A percentile compares a stretch with the other conserved stretches of the same genome.
phyloP scores from a whole-genome alignment of 1,140 invertebrate genomes.

The Ganaspis sp. region DNA sequence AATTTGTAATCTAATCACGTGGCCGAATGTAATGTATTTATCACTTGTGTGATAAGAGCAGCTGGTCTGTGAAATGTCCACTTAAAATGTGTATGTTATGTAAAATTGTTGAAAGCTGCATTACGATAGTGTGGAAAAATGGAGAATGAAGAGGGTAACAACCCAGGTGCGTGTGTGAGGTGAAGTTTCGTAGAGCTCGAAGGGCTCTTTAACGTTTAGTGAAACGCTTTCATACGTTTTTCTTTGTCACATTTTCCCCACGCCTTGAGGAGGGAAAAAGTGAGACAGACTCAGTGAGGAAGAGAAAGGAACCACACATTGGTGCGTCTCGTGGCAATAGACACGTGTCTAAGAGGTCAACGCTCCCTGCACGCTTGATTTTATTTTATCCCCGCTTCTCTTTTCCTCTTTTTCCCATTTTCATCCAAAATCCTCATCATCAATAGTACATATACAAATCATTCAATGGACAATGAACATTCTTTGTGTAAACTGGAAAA shows the following conservation, averaged over 20 bases:
- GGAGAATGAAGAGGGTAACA: not conserved
- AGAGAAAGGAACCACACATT: slow-evolving; percentile 42
- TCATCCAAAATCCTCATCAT: slow-evolving; percentile 21
- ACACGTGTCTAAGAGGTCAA: slow-evolving; percentile 65
- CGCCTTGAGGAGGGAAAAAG: slow-evolving; percentile 3
- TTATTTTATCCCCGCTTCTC: slow-evolving; percentile 49
- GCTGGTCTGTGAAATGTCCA: not conserved
- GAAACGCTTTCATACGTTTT: slow-evolving; percentile 27
- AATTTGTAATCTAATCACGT: not conserved
- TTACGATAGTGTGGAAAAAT: slow-evolving; percentile 33
- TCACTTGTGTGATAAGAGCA: not conserved
- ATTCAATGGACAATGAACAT: not conserved
- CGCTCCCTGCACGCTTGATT: slow-evolving; percentile 60
- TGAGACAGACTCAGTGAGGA: not conserved
- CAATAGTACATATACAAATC: slow-evolving; percentile 33
- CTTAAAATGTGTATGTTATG: not conserved
- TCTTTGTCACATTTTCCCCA: slow-evolving; percentile 31
- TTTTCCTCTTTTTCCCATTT: not conserved
- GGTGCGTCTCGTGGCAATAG: slow-evolving; percentile 53
- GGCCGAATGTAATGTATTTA: not conserved
- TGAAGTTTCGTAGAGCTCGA: not conserved
- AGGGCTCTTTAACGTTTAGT: slow-evolving; percentile 24
- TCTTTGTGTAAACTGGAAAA: not conserved
- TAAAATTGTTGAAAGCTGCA: slow-evolving; percentile 2
- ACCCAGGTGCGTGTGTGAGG: slow-evolving; percentile 14